Conservation (phyloP, 2,888 invertebrate genomes). For the Calliopum simillimum region DNA sequence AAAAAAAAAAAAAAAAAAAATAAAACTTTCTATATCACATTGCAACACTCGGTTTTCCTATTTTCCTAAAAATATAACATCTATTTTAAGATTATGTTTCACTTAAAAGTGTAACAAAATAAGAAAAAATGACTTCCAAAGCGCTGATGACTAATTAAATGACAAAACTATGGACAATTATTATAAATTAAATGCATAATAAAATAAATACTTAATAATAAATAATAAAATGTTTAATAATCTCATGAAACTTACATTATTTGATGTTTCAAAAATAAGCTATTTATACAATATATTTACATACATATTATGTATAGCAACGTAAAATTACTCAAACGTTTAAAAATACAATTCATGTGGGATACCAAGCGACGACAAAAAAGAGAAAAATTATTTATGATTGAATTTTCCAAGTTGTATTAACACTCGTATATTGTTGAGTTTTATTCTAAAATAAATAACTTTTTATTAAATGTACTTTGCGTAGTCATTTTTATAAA, state of each 20-base stretch:
- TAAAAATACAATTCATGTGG: conserved; percentile 27
- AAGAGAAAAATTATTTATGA: conserved; percentile 23
- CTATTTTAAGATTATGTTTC: conserved; percentile 34
- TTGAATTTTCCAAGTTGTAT: conserved; percentile 21
- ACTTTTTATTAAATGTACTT: too few species aligned
- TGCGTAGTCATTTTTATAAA: too few species aligned
- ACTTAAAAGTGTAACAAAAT: conserved; percentile 25
- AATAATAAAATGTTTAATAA: background rate
- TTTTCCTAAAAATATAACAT: conserved; percentile 53
- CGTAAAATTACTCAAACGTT: conserved; percentile 9
- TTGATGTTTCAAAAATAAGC: conserved; percentile 32
- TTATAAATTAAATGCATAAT: background rate
- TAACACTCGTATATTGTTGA: too few species aligned
- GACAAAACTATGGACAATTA: background rate
- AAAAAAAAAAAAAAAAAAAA: too few species aligned
- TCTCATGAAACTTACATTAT: background rate
- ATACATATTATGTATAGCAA: background rate
- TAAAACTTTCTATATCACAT: conserved; percentile 39
- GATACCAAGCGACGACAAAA: background rate
- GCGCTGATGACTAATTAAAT: conserved; percentile 4
- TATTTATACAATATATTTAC: background rate
- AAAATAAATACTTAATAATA: background rate
- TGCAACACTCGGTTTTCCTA: conserved; percentile 43
- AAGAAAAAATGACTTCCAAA: conserved; percentile 30
- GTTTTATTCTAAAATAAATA: too few species aligned